A percentile compares a stretch with the other conserved stretches of the same genome.
These are phyloP conservation scores for Phycodurus eques DNA, from an alignment of 2,113 vertebrate genomes.

Conservation along the genomic window DNA sequence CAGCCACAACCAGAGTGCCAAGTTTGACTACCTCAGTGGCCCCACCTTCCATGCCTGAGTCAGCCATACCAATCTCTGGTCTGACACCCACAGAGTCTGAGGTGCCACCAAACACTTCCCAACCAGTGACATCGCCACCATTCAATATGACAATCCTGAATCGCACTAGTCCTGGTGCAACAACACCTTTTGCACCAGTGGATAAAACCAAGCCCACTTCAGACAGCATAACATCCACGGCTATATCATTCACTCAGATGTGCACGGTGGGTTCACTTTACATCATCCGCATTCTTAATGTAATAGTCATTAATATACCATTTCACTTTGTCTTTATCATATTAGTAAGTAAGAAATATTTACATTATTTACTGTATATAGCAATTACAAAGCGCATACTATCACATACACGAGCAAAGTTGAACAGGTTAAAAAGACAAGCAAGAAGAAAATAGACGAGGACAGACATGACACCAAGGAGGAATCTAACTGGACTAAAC, in stretches of 20 bases:
- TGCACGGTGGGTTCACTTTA: slow-evolving; percentile 66
- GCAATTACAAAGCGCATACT: no score
- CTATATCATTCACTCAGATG: slow-evolving; percentile 46
- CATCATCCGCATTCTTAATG: not conserved
- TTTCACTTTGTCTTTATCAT: not conserved
- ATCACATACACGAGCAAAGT: no score
- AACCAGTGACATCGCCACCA: slow-evolving; percentile 1
- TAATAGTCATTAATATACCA: not conserved
- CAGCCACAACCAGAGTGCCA: slow-evolving; percentile 1
- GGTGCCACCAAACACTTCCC: slow-evolving; percentile 11
- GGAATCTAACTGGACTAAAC: no score
- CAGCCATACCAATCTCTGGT: slow-evolving; percentile 17
- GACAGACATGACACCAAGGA: no score
- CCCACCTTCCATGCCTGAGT: not conserved
- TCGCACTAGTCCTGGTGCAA: slow-evolving; percentile 16
- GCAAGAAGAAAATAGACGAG: no score
- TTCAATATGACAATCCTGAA: slow-evolving; percentile 6
- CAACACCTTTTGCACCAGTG: slow-evolving; percentile 1
- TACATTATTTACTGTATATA: no score
- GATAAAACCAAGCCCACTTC: slow-evolving; percentile 16
- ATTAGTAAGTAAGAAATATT: not conserved
- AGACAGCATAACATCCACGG: slow-evolving; percentile 26
- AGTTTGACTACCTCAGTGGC: slow-evolving; percentile 4
- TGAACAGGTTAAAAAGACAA: no score
- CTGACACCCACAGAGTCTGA: slow-evolving; percentile 24